phyloP scores from a whole-genome alignment of 2,797 vertebrate genomes.

The Hemitrygon akajei region DNA sequence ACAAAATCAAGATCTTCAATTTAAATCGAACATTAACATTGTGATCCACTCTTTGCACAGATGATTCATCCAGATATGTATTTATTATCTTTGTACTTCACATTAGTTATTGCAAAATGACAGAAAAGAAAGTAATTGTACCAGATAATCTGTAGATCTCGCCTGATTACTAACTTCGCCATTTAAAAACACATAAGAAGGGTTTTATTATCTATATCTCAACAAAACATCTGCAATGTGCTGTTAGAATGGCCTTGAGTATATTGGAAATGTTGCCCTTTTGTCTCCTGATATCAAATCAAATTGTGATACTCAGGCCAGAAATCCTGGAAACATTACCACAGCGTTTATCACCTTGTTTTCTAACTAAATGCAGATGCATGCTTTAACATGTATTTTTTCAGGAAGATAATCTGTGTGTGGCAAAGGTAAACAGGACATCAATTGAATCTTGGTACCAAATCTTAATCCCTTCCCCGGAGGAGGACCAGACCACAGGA shows the following conservation, averaged over 20 bases:
- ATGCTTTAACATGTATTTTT: conserved; percentile 54
- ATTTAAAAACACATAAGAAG: neutral
- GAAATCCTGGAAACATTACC: neutral
- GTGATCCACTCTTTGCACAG: neutral
- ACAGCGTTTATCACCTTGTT: conserved; percentile 1
- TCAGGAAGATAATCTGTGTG: conserved; percentile 64
- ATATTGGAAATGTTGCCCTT: neutral
- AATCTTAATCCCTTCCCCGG: conserved; percentile 57
- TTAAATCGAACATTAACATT: conserved; percentile 4
- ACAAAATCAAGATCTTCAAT: neutral
- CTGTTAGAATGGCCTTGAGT: neutral
- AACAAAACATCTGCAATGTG: neutral
- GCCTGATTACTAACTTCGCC: neutral
- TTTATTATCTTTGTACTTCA: neutral
- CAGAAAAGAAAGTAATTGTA: neutral
- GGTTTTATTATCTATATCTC: no score
- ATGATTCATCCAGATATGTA: neutral
- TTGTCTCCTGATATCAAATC: neutral
- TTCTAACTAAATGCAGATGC: conserved; percentile 33
- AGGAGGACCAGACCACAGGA: conserved; percentile 58
- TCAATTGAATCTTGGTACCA: conserved; percentile 63
- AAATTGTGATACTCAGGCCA: neutral
- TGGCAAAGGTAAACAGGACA: conserved; percentile 73
- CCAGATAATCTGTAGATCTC: neutral
- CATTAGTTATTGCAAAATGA: neutral